Evolutionary conservation across 2,888 invertebrate genomes (phyloP).

Genomic region (Drosophila niveifrons): DNA sequence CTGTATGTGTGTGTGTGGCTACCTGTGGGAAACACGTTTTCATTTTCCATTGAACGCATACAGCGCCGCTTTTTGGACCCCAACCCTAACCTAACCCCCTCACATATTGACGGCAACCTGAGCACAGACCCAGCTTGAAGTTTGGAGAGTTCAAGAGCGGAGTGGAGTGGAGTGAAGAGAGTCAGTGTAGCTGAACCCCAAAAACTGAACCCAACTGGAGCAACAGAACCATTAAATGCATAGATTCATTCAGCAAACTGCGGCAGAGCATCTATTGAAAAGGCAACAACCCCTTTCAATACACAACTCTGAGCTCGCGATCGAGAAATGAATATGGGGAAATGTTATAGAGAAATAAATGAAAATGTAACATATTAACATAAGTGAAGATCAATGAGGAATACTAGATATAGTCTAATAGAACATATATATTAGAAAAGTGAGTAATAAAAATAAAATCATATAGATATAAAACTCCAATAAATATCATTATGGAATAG

Average conservation of each 20-base stretch:
- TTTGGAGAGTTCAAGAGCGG: background rate
- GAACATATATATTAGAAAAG: too few species aligned
- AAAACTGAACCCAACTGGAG: background rate
- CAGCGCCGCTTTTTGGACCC: background rate
- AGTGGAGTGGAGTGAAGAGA: too few species aligned
- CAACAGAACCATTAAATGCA: background rate
- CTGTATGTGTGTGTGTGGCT: slow-evolving; percentile 35
- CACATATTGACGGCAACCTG: background rate
- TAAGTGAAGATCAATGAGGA: too few species aligned
- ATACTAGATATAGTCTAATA: too few species aligned
- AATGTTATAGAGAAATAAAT: too few species aligned
- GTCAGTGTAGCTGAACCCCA: slow-evolving; percentile 6
- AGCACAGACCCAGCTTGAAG: slow-evolving; percentile 6
- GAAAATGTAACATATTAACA: too few species aligned
- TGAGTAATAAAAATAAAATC: too few species aligned
- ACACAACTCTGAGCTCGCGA: too few species aligned
- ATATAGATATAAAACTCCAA: too few species aligned
- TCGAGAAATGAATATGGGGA: too few species aligned
- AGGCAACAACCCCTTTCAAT: background rate
- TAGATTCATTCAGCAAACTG: background rate
- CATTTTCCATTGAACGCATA: slow-evolving; percentile 38
- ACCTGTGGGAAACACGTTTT: slow-evolving; percentile 77
- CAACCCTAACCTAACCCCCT: slow-evolving; percentile 16
- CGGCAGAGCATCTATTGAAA: background rate
- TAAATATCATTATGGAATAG: too few species aligned